Evolutionary conservation across 2,113 vertebrate genomes (phyloP).

Genomic region (Labeo catla): DNA sequence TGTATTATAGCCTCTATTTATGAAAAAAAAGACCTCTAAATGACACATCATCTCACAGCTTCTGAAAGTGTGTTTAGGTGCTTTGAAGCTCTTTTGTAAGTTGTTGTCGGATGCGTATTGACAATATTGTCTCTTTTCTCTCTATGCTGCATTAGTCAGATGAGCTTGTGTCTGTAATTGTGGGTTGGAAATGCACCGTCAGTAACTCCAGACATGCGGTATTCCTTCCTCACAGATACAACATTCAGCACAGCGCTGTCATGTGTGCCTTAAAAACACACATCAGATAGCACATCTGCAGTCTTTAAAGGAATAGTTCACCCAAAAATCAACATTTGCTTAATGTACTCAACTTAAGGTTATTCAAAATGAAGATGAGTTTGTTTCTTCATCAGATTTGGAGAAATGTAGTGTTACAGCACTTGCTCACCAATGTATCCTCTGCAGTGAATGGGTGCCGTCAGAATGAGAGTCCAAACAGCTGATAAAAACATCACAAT

Average conservation of each 20-base stretch:
- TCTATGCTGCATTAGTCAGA: neutral
- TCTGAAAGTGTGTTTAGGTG: neutral
- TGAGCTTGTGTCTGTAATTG: neutral
- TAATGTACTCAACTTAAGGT: neutral
- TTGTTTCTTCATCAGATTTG: neutral
- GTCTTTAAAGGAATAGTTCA: neutral
- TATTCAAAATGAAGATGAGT: no score
- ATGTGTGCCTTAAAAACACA: neutral
- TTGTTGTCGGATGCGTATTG: neutral
- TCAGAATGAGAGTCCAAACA: neutral
- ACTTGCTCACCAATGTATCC: neutral
- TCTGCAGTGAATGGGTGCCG: neutral
- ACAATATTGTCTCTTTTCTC: neutral
- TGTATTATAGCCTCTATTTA: neutral
- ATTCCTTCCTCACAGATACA: neutral
- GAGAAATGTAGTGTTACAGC: neutral
- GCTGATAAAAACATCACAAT: no score
- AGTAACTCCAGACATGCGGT: neutral
- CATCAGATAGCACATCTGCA: neutral
- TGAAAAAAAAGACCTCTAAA: neutral
- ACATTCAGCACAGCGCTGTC: neutral
- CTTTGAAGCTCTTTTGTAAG: neutral
- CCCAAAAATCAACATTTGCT: neutral
- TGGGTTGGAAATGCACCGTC: constrained; percentile 6
- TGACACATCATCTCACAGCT: neutral